These are phyloP conservation scores for Hydrolagus affinis DNA, from an alignment of 2,113 vertebrate genomes.

Conservation along the genomic window DNA sequence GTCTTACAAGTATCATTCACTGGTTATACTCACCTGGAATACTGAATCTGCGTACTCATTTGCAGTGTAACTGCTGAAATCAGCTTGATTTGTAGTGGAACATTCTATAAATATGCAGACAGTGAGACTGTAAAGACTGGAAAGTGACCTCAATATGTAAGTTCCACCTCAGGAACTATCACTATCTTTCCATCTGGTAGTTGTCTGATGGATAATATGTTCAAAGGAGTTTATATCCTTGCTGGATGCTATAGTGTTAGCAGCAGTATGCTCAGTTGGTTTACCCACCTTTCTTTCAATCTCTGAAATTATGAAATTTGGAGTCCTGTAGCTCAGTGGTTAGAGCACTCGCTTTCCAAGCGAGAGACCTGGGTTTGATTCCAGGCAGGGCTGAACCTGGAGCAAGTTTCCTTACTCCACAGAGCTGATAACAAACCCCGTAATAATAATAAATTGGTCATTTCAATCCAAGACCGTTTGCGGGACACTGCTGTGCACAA, in stretches of 20 bases:
- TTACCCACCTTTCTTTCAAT: background rate
- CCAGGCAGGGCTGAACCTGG: too few species aligned
- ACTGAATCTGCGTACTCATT: background rate
- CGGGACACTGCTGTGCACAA: too few species aligned
- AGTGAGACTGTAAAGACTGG: background rate
- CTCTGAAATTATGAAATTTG: background rate
- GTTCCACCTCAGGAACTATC: background rate
- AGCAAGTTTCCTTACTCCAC: too few species aligned
- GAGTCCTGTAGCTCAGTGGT: too few species aligned
- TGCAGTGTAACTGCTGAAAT: background rate
- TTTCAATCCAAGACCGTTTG: too few species aligned
- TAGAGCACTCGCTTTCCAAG: too few species aligned
- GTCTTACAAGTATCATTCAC: background rate
- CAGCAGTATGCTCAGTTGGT: background rate
- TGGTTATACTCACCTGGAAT: background rate
- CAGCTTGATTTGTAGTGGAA: background rate
- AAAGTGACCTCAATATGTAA: slow-evolving; percentile 17
- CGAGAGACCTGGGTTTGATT: too few species aligned
- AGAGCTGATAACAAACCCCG: too few species aligned
- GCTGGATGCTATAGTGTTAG: background rate
- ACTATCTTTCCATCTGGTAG: background rate
- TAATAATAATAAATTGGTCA: too few species aligned
- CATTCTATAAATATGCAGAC: slow-evolving; percentile 4
- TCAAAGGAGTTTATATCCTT: background rate
- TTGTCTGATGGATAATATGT: slow-evolving; percentile 12